A percentile compares a stretch with the other conserved stretches of the same genome.
Conservation (phyloP, 2,888 invertebrate species). For the Ptychoptera albimana region DNA sequence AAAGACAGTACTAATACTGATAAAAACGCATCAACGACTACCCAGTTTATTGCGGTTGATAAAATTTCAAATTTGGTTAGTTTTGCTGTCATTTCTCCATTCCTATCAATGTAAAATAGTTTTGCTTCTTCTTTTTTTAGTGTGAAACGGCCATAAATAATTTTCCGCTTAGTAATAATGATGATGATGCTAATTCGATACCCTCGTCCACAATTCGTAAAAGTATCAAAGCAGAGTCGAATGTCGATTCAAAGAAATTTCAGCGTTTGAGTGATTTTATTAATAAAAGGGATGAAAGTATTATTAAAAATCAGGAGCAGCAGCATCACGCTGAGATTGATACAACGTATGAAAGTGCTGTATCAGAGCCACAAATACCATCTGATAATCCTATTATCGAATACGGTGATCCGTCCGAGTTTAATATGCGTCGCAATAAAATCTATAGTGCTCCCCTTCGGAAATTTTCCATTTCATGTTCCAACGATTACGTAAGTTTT, state of each 20-base stretch:
- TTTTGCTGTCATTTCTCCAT: too few species aligned
- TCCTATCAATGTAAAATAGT: too few species aligned
- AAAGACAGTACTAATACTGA: not conserved
- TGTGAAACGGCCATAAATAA: too few species aligned
- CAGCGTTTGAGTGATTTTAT: conserved; percentile 26
- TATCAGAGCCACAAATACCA: conserved; percentile 1
- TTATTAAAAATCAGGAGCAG: conserved; percentile 4
- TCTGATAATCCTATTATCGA: too few species aligned
- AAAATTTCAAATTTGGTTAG: too few species aligned
- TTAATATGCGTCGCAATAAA: conserved; percentile 5
- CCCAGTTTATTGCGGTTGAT: not conserved
- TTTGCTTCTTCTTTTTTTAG: too few species aligned
- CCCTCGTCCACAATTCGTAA: too few species aligned
- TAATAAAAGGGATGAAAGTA: conserved; percentile 20
- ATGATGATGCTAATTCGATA: too few species aligned
- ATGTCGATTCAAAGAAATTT: conserved; percentile 13
- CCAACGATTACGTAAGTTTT: conserved; percentile 14
- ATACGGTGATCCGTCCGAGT: conserved; percentile 32
- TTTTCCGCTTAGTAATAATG: not conserved
- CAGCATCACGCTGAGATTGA: conserved; percentile 7
- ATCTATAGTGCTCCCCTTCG: not conserved
- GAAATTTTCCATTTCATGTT: conserved; percentile 20
- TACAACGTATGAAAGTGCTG: conserved; percentile 2
- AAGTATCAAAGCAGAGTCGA: too few species aligned
- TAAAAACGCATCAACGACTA: conserved; percentile 13